Evolutionary conservation across 2,888 invertebrate genomes (phyloP).

Genomic region (Watsonalla cultraria): DNA sequence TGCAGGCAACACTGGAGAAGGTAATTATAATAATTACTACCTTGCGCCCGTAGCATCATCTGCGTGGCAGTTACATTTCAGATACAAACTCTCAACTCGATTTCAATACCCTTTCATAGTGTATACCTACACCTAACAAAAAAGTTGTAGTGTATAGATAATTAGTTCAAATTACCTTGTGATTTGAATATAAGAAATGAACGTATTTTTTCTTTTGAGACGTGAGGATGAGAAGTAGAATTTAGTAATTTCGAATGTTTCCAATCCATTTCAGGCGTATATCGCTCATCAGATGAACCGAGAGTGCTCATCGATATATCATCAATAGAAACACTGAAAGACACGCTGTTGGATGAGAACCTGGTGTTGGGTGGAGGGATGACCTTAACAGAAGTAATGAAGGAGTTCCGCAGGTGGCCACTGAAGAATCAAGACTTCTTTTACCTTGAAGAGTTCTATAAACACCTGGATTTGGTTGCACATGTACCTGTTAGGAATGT

Average conservation of each 20-base stretch:
- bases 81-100: too few relatives aligned
- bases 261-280: slow-evolving; percentile 56
- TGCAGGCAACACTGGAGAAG: slow-evolving; percentile 87
- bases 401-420: slow-evolving; percentile 53
- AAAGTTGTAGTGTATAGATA: too few relatives aligned
- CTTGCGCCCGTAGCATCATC: too few relatives aligned
- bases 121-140: too few relatives aligned
- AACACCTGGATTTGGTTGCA: slow-evolving; percentile 84
- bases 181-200: too few relatives aligned
- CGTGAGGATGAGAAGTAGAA: not conserved
- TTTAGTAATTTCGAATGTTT: too few relatives aligned
- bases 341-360: slow-evolving; percentile 45
- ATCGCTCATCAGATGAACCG: slow-evolving; percentile 54
- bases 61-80: too few relatives aligned
- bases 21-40: too few relatives aligned
- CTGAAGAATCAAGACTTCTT: slow-evolving; percentile 69
- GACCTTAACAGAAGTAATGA: slow-evolving; percentile 76
- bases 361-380: slow-evolving; percentile 80
- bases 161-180: too few relatives aligned
- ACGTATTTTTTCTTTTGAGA: too few relatives aligned
- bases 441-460: slow-evolving; percentile 77
- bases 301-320: slow-evolving; percentile 80
- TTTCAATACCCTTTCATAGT: too few relatives aligned
- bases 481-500: slow-evolving; percentile 86
- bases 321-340: slow-evolving; percentile 72